Evolutionary conservation across 2,797 vertebrate species (phyloP).

Genomic region (Hypotaenidia okinawae): DNA sequence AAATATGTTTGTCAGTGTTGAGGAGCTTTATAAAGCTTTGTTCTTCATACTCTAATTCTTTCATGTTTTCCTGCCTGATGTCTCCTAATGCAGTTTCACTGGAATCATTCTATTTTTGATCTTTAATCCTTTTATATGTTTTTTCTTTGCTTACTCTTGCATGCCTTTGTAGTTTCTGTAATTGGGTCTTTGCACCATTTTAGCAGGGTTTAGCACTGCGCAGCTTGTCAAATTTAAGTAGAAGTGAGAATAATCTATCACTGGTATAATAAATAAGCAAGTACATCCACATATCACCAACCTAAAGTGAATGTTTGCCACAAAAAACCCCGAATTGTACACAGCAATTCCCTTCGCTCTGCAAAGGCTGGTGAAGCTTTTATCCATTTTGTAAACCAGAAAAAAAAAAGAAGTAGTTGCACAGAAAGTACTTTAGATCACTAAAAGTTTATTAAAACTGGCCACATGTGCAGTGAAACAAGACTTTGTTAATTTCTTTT

Average conservation of each 20-base stretch:
- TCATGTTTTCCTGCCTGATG: constrained; percentile 70
- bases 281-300: constrained; percentile 18
- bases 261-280: constrained; percentile 28
- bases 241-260: constrained; percentile 61
- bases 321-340: not conserved
- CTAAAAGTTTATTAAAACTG: constrained; percentile 45
- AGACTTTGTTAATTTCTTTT: constrained; percentile 66
- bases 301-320: not conserved
- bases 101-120: constrained; percentile 76
- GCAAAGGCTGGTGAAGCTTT: not conserved
- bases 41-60: constrained; percentile 69
- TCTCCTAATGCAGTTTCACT: constrained; percentile 71
- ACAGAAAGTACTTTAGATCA: constrained; percentile 1
- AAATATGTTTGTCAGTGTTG: constrained; percentile 58
- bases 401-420: constrained; percentile 1
- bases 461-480: constrained; percentile 26
- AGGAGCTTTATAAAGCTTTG: constrained; percentile 56
- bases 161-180: constrained; percentile 77
- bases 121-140: constrained; percentile 80
- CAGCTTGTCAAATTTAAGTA: constrained; percentile 73
- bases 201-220: constrained; percentile 72
- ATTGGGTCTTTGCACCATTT: constrained; percentile 79
- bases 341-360: not conserved
- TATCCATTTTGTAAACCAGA: not conserved
- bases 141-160: constrained; percentile 77